Percentiles rank a stretch among this genome's conserved stretches.
Evolutionary conservation across 2,113 vertebrate genomes (phyloP).

Genomic region (Pyxicephalus adspersus): DNA sequence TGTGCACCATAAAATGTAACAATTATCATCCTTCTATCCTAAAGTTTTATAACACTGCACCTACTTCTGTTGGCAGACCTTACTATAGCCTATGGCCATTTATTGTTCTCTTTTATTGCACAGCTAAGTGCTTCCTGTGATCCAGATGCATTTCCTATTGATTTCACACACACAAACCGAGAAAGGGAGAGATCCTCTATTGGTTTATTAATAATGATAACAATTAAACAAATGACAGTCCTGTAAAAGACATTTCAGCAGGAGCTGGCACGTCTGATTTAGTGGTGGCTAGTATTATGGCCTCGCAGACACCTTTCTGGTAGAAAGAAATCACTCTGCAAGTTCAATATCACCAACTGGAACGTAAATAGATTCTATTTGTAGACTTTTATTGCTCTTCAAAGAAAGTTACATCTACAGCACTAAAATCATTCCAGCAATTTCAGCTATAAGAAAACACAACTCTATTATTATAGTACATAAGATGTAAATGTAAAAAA

Average conservation of each 20-base stretch:
- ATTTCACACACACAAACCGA: slow-evolving; percentile 43
- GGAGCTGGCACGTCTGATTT: slow-evolving; percentile 3
- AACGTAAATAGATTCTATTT: background rate
- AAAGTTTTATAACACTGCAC: slow-evolving; percentile 12
- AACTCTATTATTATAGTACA: too few species aligned
- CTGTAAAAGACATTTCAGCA: slow-evolving; percentile 39
- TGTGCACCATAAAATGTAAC: too few species aligned
- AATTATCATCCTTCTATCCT: background rate
- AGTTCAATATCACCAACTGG: background rate
- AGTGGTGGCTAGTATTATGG: slow-evolving; percentile 5
- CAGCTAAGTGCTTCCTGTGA: slow-evolving; percentile 53
- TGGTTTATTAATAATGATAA: slow-evolving; percentile 54
- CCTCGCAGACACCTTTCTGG: slow-evolving; percentile 32
- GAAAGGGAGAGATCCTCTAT: slow-evolving; percentile 42
- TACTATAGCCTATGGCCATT: slow-evolving; percentile 17
- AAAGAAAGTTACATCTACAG: background rate
- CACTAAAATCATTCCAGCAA: background rate
- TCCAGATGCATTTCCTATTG: slow-evolving; percentile 55
- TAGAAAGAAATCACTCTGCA: slow-evolving; percentile 6
- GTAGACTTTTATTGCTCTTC: slow-evolving; percentile 14
- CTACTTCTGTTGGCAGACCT: slow-evolving; percentile 20
- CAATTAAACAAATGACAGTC: slow-evolving; percentile 49
- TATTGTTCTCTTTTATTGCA: slow-evolving; percentile 49
- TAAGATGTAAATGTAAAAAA: too few species aligned
- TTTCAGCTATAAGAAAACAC: too few species aligned